Evolutionary conservation across 2,113 vertebrate species (phyloP).

Genomic region (Myotis davidii): DNA sequence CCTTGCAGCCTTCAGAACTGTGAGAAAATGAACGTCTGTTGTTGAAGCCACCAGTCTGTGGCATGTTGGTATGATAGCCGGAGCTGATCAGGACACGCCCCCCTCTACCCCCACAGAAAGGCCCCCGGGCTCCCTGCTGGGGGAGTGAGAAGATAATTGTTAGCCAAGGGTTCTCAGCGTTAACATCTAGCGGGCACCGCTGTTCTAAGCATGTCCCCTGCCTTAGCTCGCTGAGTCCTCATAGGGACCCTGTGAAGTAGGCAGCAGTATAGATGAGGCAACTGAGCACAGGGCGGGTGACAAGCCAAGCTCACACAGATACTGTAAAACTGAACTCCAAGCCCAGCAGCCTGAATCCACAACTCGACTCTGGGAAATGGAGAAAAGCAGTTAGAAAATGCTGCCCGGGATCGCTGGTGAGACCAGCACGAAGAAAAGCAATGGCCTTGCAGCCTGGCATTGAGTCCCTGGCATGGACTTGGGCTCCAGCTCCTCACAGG

Average conservation of each 20-base stretch:
- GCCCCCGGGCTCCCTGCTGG: not conserved
- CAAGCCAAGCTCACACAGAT: not conserved
- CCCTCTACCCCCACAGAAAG: not conserved
- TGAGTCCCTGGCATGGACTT: not conserved
- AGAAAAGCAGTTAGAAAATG: not conserved
- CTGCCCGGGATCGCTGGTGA: not conserved
- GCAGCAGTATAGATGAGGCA: not conserved
- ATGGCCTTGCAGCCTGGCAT: not conserved
- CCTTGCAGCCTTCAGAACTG: not conserved
- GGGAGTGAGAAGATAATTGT: not conserved
- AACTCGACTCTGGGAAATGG: not conserved
- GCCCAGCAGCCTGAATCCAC: not conserved
- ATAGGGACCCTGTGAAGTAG: rapidly evolving
- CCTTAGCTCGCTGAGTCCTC: not conserved
- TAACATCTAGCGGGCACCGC: rapidly evolving
- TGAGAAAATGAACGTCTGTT: not conserved
- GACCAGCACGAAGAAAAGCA: no score
- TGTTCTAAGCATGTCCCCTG: not conserved
- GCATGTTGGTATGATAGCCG: not conserved
- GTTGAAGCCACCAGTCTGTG: not conserved
- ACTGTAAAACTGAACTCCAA: not conserved
- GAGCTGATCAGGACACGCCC: not conserved
- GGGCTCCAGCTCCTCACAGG: not conserved
- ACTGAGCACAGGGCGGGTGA: not conserved
- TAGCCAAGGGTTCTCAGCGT: not conserved